These are phyloP conservation scores for Micoletzkya japonica DNA, from an alignment of 2,888 invertebrate genomes.

Conservation along the genomic window DNA sequence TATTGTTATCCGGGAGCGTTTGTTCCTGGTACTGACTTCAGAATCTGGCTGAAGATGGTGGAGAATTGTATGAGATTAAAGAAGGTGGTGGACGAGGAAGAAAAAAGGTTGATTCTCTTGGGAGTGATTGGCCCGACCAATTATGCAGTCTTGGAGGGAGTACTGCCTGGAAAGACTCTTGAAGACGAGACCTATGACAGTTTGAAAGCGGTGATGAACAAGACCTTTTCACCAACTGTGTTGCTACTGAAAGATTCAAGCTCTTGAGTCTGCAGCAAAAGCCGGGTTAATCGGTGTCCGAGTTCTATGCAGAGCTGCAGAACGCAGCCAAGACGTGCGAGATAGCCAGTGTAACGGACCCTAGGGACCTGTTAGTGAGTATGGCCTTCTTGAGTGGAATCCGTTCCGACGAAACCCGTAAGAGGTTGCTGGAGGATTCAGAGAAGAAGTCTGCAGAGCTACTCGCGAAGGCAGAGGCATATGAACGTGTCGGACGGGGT, in stretches of 20 bases:
- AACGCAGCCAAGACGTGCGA: constrained; percentile 9
- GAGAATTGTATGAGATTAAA: too few relatives aligned
- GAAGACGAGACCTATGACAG: constrained; percentile 12
- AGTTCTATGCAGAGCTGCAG: constrained; percentile 9
- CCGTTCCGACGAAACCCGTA: background rate
- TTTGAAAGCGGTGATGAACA: constrained; percentile 2
- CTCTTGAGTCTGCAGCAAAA: background rate
- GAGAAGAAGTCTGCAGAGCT: background rate
- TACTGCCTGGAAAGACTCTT: constrained; percentile 3
- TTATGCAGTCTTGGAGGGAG: constrained; percentile 11
- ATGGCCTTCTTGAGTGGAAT: constrained; percentile 21
- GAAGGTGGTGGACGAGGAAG: too few relatives aligned
- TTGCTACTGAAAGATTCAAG: constrained; percentile 3
- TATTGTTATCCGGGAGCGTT: too few relatives aligned
- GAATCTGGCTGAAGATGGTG: too few relatives aligned
- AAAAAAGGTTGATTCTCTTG: too few relatives aligned
- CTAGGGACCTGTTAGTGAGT: background rate
- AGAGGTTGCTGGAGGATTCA: constrained; percentile 9
- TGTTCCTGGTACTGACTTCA: too few relatives aligned
- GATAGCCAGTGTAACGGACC: constrained; percentile 7
- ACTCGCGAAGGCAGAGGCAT: constrained; percentile 6
- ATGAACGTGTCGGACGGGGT: constrained; percentile 13
- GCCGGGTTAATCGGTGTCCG: background rate
- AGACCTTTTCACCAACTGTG: background rate
- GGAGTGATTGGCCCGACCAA: background rate